phyloP scores from a whole-genome alignment of 2,888 invertebrate species.

The Sylvicola fuscatus region DNA sequence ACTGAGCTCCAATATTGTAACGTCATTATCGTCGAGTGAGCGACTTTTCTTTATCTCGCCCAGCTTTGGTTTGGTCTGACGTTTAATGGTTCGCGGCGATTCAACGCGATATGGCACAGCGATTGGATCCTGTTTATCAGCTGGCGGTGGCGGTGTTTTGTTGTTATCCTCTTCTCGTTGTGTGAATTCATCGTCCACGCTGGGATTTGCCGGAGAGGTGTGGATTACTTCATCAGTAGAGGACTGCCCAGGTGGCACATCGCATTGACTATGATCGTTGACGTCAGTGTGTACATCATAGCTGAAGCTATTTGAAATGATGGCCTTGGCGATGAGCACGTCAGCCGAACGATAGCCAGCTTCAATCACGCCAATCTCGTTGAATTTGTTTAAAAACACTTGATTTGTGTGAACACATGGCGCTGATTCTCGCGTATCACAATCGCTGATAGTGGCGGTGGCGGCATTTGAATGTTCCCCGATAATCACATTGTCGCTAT shows the following conservation, averaged over 20 bases:
- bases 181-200: background rate
- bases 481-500: no score
- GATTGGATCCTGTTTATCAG: background rate
- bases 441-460: no score
- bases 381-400: no score
- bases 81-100: constrained; percentile 8
- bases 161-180: background rate
- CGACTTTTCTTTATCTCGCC: constrained; percentile 7
- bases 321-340: background rate
- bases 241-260: no score
- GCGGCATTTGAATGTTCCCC: no score
- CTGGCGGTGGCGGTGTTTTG: background rate
- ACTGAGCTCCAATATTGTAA: constrained; percentile 20
- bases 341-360: no score
- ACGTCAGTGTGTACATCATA: background rate
- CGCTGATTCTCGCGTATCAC: no score
- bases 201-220: no score
- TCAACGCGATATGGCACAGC: constrained; percentile 8
- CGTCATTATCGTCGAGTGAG: constrained; percentile 8
- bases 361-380: no score
- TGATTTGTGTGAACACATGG: no score
- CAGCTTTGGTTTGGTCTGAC: constrained; percentile 2
- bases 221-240: no score
- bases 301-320: background rate
- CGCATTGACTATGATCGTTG: background rate